Conservation (phyloP, 2,797 vertebrate genomes). For the Taeniopygia guttata region DNA sequence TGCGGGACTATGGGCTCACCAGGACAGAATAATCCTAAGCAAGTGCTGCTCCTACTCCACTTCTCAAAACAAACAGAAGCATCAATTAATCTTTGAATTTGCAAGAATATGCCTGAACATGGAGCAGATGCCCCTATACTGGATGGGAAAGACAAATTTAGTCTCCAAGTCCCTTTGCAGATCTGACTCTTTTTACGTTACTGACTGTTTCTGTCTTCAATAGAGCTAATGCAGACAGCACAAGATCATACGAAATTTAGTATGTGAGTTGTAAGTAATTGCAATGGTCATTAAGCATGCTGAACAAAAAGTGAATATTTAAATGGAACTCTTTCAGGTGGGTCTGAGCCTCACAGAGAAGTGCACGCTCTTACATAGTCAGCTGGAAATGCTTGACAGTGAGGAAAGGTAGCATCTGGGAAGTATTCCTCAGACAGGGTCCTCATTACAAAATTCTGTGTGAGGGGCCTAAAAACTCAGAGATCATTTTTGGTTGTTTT, state of each 20-base stretch:
- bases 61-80: background rate
- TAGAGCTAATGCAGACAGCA: background rate
- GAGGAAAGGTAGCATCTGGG: background rate
- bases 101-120: background rate
- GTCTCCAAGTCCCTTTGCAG: background rate
- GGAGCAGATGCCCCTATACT: background rate
- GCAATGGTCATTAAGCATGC: background rate
- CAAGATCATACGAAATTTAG: background rate
- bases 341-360: background rate
- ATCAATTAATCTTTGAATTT: background rate
- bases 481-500: background rate
- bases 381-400: background rate
- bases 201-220: background rate
- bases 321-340: background rate
- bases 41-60: background rate
- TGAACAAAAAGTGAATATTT: background rate
- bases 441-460: background rate
- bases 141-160: background rate
- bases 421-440: background rate
- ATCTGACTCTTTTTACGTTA: background rate
- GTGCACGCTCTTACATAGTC: background rate
- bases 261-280: background rate
- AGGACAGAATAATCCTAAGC: background rate
- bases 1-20: background rate
- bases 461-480: background rate